Conservation (phyloP, 1,140 invertebrate species). For the Brachystomella parvula region DNA sequence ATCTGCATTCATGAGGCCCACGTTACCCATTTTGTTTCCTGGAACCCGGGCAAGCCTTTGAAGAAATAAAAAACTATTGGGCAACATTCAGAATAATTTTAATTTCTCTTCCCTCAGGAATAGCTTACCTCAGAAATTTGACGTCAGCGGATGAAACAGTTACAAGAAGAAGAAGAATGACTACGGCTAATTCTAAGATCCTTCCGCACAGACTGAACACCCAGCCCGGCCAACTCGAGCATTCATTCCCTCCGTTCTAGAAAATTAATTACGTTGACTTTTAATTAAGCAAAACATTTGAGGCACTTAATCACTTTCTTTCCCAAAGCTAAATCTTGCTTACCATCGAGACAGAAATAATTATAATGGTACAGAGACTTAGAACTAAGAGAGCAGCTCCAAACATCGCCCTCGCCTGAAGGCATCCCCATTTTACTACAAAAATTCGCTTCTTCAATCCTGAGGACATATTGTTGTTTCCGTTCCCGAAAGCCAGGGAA, state of each 20-base stretch:
- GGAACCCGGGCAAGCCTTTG: constrained; percentile 32
- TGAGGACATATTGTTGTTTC: constrained; percentile 26
- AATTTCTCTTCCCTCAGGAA: neutral
- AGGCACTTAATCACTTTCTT: neutral
- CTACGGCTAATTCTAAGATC: constrained; percentile 39
- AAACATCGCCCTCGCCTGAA: constrained; percentile 39
- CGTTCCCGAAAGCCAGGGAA: constrained; percentile 21
- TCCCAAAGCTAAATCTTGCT: constrained; percentile 7
- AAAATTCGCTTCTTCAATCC: constrained; percentile 32
- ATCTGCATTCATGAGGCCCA: constrained; percentile 37
- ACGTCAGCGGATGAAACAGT: constrained; percentile 38
- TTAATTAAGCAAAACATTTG: neutral
- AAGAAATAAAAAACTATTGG: constrained; percentile 10
- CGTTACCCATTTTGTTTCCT: constrained; percentile 35
- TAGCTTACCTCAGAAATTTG: constrained; percentile 33
- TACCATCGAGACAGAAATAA: constrained; percentile 38
- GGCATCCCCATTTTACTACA: constrained; percentile 37
- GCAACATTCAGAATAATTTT: neutral
- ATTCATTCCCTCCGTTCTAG: constrained; percentile 35
- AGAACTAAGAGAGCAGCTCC: constrained; percentile 36
- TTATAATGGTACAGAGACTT: constrained; percentile 37
- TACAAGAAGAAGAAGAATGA: constrained; percentile 39
- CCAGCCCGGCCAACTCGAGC: constrained; percentile 37
- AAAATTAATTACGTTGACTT: neutral
- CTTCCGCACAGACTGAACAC: constrained; percentile 39